Evolutionary conservation across 2,888 invertebrate species (phyloP), one percentile per base, ranked within the genome.

Genomic region (Microplitis deprimator): DNA sequence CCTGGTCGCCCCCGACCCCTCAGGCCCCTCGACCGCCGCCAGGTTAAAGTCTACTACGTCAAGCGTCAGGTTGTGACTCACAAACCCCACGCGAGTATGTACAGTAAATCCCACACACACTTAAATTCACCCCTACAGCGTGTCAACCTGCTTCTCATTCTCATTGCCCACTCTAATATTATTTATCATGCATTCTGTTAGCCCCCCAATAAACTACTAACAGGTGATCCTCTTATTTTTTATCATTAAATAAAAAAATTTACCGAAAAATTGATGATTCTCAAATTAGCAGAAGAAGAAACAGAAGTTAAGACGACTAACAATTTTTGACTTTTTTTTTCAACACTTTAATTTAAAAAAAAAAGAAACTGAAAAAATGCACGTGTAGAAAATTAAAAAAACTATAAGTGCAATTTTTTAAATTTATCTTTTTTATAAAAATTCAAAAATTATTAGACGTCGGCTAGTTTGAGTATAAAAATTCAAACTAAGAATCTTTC

Each of bases 1-100:
- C n/a, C 41, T 69, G 69, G 41, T 40, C 7, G 16, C 41, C 13
- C 38, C 39, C 20, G 39, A 3, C 39, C 29, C n/a, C 20, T 67
- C 67, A 67, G 20, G 1, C 67, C 67, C 10, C 68, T 20, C n/a
- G 61, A 60, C 38, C 71, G 62, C 62, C 60, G 16, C 60, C 39
- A 64, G 10, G 64, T 64, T 64, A 17, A 50, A 50, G 50, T 50
- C 50, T 50, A 50, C 50, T 50, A 50, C 50, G 50, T 50, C 50
- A 50, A 50, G 50, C 76, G 75, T 81, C 84, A 82, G 80, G 79
- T 82, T 81, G 81, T 84, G 84, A 80, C 73, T 80, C 81, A 80
- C 77, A 29, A 29, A 29, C 76, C 61, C 61, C 50, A 50, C 50
- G 13, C 50, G 64, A 64, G 39, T 67, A 13, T 41, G 50, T 41